A percentile compares a stretch with the other conserved stretches of the same genome.
Conservation (phyloP, 2,888 invertebrate genomes). For the Oligia latruncula region DNA sequence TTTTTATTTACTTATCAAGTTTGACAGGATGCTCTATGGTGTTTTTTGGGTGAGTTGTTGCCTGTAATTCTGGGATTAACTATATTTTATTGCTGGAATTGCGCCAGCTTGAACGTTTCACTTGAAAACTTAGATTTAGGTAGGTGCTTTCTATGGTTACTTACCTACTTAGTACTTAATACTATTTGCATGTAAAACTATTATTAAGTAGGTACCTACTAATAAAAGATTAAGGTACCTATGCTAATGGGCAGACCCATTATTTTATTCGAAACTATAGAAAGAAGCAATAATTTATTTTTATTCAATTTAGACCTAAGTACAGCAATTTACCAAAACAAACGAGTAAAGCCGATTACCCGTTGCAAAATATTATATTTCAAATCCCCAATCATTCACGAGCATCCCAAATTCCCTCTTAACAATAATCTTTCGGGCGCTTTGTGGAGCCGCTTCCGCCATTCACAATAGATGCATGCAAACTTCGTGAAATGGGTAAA, state of each 20-base stretch:
- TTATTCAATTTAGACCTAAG: neutral
- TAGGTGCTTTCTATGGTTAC: neutral
- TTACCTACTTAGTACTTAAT: no score
- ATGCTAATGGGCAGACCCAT: no score
- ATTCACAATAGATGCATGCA: constrained; percentile 88
- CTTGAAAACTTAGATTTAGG: neutral
- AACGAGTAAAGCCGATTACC: constrained; percentile 68
- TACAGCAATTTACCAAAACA: constrained; percentile 52
- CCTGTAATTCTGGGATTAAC: constrained; percentile 32
- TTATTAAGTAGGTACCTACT: neutral
- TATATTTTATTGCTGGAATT: constrained; percentile 27
- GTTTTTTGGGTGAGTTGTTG: constrained; percentile 25
- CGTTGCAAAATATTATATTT: constrained; percentile 77
- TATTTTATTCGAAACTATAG: neutral
- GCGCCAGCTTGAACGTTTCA: neutral
- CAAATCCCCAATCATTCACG: constrained; percentile 81
- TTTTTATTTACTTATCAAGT: constrained; percentile 62
- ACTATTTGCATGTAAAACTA: neutral
- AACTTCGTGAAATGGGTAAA: constrained; percentile 90
- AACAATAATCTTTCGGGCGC: constrained; percentile 84
- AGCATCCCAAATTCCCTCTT: constrained; percentile 78
- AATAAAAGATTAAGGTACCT: neutral
- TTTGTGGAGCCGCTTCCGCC: constrained; percentile 88
- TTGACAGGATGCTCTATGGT: constrained; percentile 21
- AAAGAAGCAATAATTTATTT: neutral